phyloP scores from a whole-genome alignment of 2,797 vertebrate species.

The Sibirionetta formosa region DNA sequence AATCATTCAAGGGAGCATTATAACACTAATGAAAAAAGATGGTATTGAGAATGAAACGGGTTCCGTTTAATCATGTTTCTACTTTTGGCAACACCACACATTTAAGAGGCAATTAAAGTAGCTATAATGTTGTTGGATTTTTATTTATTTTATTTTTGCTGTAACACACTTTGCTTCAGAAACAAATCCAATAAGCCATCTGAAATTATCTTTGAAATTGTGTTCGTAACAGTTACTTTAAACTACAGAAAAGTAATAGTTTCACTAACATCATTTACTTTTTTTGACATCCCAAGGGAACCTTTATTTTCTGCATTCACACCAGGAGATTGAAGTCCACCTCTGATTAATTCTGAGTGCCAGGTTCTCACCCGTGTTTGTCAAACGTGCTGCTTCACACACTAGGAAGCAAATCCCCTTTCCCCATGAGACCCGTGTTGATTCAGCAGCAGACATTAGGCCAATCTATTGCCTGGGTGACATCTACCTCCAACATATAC shows the following conservation, averaged over 20 bases:
- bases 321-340: not conserved
- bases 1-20: conserved; percentile 1
- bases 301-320: not conserved
- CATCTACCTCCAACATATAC: rapidly evolving
- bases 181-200: conserved; percentile 11
- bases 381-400: not conserved
- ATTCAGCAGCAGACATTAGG: not conserved
- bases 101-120: conserved; percentile 61
- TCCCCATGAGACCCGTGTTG: rapidly evolving
- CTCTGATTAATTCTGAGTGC: not conserved
- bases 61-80: conserved; percentile 61
- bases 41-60: conserved; percentile 46
- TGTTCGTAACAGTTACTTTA: not conserved
- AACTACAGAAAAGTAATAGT: not conserved
- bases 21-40: conserved; percentile 34
- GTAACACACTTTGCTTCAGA: not conserved
- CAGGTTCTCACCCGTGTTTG: not conserved
- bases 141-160: not conserved
- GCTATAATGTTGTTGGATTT: not conserved
- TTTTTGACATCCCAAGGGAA: not conserved
- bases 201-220: conserved; percentile 22
- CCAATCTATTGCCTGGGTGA: not conserved
- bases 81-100: conserved; percentile 32
- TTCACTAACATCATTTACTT: not conserved
- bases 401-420: not conserved